These are phyloP conservation scores for Crioceris asparagi DNA, from an alignment of 2,888 invertebrate species.

Conservation along the genomic window DNA sequence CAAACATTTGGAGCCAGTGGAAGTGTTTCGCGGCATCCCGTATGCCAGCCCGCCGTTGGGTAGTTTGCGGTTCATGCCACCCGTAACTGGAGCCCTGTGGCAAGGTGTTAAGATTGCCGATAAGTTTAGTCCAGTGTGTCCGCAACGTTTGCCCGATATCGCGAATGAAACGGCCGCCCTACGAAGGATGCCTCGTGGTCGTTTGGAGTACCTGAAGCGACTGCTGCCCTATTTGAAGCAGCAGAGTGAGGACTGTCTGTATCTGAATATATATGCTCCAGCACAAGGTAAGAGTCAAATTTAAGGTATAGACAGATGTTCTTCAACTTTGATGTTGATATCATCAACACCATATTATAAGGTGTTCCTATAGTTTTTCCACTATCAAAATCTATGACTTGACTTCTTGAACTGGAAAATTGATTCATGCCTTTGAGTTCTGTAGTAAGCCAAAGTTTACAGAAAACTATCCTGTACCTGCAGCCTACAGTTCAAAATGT, in stretches of 20 bases:
- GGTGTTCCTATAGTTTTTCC: too few relatives aligned
- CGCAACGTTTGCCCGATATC: conserved; percentile 80
- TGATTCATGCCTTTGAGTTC: too few relatives aligned
- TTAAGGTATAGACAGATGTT: too few relatives aligned
- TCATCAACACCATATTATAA: too few relatives aligned
- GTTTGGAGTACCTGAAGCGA: conserved; percentile 79
- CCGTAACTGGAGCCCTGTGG: conserved; percentile 88
- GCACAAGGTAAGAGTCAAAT: conserved; percentile 93
- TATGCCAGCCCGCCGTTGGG: conserved; percentile 90
- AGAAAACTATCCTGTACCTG: too few relatives aligned
- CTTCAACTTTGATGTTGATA: too few relatives aligned
- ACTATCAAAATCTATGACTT: too few relatives aligned
- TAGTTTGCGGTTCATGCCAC: conserved; percentile 89
- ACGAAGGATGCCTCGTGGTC: conserved; percentile 77
- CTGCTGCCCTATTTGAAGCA: conserved; percentile 78
- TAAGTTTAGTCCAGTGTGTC: conserved; percentile 82
- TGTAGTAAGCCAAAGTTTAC: too few relatives aligned
- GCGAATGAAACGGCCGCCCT: conserved; percentile 74
- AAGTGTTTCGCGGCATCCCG: conserved; percentile 86
- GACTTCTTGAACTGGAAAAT: too few relatives aligned
- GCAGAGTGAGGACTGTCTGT: conserved; percentile 95
- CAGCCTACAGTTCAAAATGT: too few relatives aligned
- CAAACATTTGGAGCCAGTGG: conserved; percentile 76
- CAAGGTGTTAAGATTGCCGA: conserved; percentile 80
- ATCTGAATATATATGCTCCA: conserved; percentile 93